Evolutionary conservation across 2,888 invertebrate genomes (phyloP).

Genomic region (Esperia sulphurella): DNA sequence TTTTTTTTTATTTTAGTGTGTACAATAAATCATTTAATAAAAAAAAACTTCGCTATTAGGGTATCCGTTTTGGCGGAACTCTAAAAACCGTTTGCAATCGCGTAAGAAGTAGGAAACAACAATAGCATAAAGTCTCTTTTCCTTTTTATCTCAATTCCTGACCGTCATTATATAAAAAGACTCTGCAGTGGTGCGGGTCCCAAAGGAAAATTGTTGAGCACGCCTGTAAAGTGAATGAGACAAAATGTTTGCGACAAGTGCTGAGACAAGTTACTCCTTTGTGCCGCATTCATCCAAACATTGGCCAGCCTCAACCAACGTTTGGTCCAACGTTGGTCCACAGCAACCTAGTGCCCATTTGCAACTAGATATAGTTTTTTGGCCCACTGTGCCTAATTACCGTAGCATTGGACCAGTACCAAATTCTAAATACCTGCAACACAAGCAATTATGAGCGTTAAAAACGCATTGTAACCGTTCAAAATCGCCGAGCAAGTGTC

Average conservation of each 20-base stretch:
- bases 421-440: constrained; percentile 45
- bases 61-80: no score
- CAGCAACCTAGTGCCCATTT: constrained; percentile 23
- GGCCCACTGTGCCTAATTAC: constrained; percentile 69
- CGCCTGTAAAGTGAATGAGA: background rate
- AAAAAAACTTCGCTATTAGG: no score
- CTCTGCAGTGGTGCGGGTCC: no score
- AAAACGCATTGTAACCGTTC: constrained; percentile 34
- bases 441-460: constrained; percentile 51
- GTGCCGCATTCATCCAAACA: constrained; percentile 22
- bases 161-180: no score
- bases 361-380: constrained; percentile 50
- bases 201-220: no score
- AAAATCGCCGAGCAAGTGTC: constrained; percentile 30
- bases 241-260: background rate
- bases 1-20: no score
- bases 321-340: constrained; percentile 7
- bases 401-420: constrained; percentile 69
- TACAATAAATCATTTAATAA: no score
- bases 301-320: constrained; percentile 4
- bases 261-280: background rate
- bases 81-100: no score
- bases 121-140: no score
- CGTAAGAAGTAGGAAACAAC: no score
- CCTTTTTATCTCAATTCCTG: no score